Conservation (phyloP, 2,113 vertebrate species). For the Brachyhypopomus gauderio region DNA sequence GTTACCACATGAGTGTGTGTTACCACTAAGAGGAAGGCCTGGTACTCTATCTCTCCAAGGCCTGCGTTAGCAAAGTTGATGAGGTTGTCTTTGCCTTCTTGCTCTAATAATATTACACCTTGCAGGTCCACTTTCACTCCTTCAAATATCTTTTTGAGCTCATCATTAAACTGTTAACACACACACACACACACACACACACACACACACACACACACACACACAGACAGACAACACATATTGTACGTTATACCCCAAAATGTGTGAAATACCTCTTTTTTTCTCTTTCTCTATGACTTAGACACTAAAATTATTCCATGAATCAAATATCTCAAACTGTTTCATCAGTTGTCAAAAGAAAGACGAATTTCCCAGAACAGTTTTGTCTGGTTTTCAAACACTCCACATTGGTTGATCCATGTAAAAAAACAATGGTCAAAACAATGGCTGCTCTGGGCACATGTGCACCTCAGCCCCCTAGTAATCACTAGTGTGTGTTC, state of each 20-base stretch:
- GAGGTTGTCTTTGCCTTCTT: conserved; percentile 81
- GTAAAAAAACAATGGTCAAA: no score
- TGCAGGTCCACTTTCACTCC: conserved; percentile 79
- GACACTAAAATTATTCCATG: no score
- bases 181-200: conserved; percentile 1
- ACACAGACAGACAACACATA: not conserved
- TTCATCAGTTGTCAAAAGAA: no score
- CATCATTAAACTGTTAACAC: conserved; percentile 77
- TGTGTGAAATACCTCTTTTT: not conserved
- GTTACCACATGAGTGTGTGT: not conserved
- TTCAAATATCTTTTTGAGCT: conserved; percentile 78
- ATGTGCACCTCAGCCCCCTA: no score
- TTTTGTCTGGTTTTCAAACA: no score
- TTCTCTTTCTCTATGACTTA: no score
- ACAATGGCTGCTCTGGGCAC: no score
- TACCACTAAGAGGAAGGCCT: conserved; percentile 85
- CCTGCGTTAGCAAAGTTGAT: conserved; percentile 82
- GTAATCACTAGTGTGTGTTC: no score
- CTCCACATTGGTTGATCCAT: no score
- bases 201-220: not conserved
- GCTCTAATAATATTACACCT: conserved; percentile 81
- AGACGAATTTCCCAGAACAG: no score
- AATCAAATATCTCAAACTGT: no score
- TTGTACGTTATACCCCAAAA: not conserved
- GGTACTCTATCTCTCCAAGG: conserved; percentile 80